These are phyloP conservation scores for Procambarus clarkii DNA, from an alignment of 1,140 invertebrate species.

Conservation along the genomic window DNA sequence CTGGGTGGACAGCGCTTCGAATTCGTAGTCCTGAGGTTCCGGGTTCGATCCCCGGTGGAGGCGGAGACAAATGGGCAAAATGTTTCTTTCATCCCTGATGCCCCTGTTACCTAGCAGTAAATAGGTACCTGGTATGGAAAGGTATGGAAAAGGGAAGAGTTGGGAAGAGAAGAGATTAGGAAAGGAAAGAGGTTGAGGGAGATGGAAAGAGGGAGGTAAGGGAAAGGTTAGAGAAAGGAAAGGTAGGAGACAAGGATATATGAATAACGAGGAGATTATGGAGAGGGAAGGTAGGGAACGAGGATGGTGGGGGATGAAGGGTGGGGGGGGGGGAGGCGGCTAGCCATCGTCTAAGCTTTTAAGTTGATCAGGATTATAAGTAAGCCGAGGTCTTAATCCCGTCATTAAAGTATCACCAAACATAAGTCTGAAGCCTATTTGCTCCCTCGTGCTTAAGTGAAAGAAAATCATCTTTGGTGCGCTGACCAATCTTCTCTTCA, in stretches of 20 bases:
- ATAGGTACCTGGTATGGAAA: no score
- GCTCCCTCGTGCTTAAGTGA: no score
- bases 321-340: neutral
- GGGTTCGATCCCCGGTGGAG: no score
- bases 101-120: no score
- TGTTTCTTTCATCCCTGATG: no score
- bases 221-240: neutral
- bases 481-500: no score
- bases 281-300: neutral
- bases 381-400: neutral
- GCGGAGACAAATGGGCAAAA: no score
- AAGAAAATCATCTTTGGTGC: no score
- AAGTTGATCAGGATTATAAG: neutral
- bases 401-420: neutral
- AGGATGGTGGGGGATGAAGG: neutral
- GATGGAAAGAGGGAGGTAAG: neutral
- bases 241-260: neutral
- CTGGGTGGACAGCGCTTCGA: no score
- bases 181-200: neutral
- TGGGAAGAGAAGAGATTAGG: neutral
- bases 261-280: neutral
- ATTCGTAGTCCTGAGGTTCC: no score
- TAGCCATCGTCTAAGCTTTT: neutral
- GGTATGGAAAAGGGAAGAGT: neutral
- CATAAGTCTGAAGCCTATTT: neutral